Evolutionary conservation across 2,797 vertebrate genomes (phyloP).

Genomic region (Acridotheres tristis): DNA sequence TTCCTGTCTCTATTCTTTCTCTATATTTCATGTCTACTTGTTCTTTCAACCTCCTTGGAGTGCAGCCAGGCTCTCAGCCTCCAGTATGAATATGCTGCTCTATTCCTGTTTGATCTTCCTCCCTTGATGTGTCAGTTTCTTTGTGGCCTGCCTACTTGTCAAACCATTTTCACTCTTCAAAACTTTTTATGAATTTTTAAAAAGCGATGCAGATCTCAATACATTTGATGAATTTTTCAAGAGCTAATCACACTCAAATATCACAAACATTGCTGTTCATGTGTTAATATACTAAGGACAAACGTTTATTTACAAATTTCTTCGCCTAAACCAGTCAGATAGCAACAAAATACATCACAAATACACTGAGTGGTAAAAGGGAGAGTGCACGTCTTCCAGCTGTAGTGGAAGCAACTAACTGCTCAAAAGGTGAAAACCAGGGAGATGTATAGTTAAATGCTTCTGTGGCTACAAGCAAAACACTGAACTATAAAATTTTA

Average conservation of each 20-base stretch:
- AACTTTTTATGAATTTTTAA: slow-evolving; percentile 77
- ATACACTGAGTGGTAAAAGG: background rate
- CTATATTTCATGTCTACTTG: slow-evolving; percentile 73
- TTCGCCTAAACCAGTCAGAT: background rate
- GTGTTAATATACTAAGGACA: slow-evolving; percentile 60
- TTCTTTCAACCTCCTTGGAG: slow-evolving; percentile 76
- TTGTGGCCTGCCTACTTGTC: slow-evolving; percentile 77
- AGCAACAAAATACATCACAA: slow-evolving; percentile 38
- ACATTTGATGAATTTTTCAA: slow-evolving; percentile 73
- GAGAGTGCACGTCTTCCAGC: background rate
- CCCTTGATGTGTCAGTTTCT: slow-evolving; percentile 78
- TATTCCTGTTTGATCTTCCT: slow-evolving; percentile 76
- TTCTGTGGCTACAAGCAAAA: background rate
- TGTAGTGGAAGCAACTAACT: background rate
- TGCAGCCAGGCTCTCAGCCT: slow-evolving; percentile 65
- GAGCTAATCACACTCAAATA: slow-evolving; percentile 67
- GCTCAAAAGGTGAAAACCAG: background rate
- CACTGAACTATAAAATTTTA: background rate
- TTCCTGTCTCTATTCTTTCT: slow-evolving; percentile 69
- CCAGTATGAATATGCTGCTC: slow-evolving; percentile 67
- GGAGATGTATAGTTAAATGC: background rate
- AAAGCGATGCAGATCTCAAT: slow-evolving; percentile 63
- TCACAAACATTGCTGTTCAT: slow-evolving; percentile 55
- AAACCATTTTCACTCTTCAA: slow-evolving; percentile 77
- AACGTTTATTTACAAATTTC: slow-evolving; percentile 68